Conservation (phyloP, 2,797 vertebrate genomes). For the Melanotaenia nigrans region DNA sequence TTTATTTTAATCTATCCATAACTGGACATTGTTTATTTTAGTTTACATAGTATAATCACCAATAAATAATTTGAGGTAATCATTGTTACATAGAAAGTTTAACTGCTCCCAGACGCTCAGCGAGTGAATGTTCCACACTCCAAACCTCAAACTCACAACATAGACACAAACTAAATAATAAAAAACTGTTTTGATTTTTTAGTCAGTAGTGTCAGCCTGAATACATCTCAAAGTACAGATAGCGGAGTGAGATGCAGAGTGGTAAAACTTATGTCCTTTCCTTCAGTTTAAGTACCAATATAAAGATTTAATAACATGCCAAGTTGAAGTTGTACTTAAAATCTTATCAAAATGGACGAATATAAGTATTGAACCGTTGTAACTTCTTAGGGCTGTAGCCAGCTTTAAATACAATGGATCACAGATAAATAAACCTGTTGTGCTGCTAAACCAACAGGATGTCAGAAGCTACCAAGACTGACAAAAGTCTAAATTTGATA, state of each 20-base stretch:
- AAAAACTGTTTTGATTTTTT: conserved; percentile 16
- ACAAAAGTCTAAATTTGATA: background rate
- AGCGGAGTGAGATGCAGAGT: background rate
- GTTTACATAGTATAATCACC: background rate
- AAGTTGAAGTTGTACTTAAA: background rate
- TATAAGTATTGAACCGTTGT: background rate
- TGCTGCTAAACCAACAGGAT: background rate
- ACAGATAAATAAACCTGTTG: background rate
- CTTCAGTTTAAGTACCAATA: background rate
- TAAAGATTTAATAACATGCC: background rate
- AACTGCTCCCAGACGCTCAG: conserved; percentile 1
- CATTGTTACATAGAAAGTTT: background rate
- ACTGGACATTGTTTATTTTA: background rate
- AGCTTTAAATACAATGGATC: background rate
- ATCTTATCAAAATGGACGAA: background rate
- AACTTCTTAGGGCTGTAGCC: background rate
- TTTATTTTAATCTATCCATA: background rate
- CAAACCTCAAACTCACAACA: background rate
- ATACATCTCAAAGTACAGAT: conserved; percentile 13
- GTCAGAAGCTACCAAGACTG: background rate
- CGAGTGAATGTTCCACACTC: background rate
- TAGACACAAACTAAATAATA: conserved; percentile 12
- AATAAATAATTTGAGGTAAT: background rate
- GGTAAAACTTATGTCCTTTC: background rate
- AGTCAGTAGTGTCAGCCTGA: conserved; percentile 2